Base-by-base conservation (phyloP, 1,140 invertebrate genomes). In the Asobara japonica region DNA sequence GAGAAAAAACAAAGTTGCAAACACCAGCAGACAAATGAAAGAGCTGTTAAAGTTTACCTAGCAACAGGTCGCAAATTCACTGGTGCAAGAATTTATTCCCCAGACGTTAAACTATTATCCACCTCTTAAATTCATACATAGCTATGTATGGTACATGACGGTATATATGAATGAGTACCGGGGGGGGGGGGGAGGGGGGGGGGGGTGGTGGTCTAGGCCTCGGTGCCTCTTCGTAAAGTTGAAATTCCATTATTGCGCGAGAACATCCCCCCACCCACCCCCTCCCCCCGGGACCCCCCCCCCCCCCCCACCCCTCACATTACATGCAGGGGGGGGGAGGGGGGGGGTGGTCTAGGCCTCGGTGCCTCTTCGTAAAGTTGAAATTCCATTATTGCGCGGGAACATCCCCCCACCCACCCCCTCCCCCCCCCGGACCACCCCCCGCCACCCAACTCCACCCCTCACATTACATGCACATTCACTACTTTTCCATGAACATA, bases 111-210 rank as follows among this genome's bases (percentile, higher is more conserved):
- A 25, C 51, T 29, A 60, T 60, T 60, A 60, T 60, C 22, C 51
- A 60, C 51, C 51, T 29, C 51, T 60, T 60, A 60, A 60, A 60
- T 60, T 60, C 13, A 60, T 60, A 60, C 27, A 60, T 60, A 60
- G 11, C 6, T 60, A 60, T 60, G 27, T 20, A 29, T 22, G 13
- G 22, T 60, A 27, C 22, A 60, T 60, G 27, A 11, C 27, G 20
- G 20, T 60, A 60, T 60, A 20, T 60, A 60, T 60, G 20, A 60
- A 11, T 11, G 25, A 60, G 20, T 27, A 60, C 20, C 22, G 27
- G 51, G 27, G 51, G n/a, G n/a, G n/a, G n/a, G n/a, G n/a, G n/a
- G n/a, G n/a, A n/a, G n/a, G n/a, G n/a, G n/a, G n/a, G n/a, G n/a
- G n/a, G n/a, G 20, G 51, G 2, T 25, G 13, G 13, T 27, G 51